These are phyloP conservation scores for Lysiphlebus fabarum DNA, from an alignment of 1,140 invertebrate genomes.

Conservation along the genomic window DNA sequence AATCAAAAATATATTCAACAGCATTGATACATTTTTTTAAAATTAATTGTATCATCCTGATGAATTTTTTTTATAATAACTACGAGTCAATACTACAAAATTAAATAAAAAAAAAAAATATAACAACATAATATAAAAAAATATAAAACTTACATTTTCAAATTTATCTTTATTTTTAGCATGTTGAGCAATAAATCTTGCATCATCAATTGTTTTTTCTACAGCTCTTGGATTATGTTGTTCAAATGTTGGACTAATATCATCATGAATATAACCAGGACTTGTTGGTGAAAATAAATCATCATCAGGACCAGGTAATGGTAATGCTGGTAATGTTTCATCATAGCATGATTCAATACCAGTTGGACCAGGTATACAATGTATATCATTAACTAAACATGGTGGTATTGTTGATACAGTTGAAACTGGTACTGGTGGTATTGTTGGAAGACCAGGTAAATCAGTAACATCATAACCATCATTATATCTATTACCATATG, in stretches of 20 bases:
- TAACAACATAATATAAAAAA: constrained; percentile 14
- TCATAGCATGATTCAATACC: constrained; percentile 61
- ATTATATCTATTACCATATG: constrained; percentile 63
- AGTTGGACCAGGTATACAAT: constrained; percentile 41
- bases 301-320: constrained; percentile 70
- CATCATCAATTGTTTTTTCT: constrained; percentile 85
- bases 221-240: constrained; percentile 71
- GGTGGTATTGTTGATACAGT: constrained; percentile 36
- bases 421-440: constrained; percentile 20
- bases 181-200: constrained; percentile 90
- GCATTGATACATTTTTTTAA: too few species aligned
- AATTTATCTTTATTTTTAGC: constrained; percentile 92
- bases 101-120: constrained; percentile 3
- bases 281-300: constrained; percentile 73
- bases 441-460: constrained; percentile 55
- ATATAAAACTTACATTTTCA: constrained; percentile 74
- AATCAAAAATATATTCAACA: too few species aligned
- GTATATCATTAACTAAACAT: constrained; percentile 40
- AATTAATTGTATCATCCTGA: too few species aligned
- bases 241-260: constrained; percentile 75
- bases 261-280: constrained; percentile 57
- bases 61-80: too few species aligned
- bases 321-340: constrained; percentile 66
- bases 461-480: constrained; percentile 70
- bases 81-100: not conserved